Evolutionary conservation across 2,888 invertebrate species (phyloP), one percentile per base, ranked within the genome.

Genomic region (Sarcophaga subvicina): DNA sequence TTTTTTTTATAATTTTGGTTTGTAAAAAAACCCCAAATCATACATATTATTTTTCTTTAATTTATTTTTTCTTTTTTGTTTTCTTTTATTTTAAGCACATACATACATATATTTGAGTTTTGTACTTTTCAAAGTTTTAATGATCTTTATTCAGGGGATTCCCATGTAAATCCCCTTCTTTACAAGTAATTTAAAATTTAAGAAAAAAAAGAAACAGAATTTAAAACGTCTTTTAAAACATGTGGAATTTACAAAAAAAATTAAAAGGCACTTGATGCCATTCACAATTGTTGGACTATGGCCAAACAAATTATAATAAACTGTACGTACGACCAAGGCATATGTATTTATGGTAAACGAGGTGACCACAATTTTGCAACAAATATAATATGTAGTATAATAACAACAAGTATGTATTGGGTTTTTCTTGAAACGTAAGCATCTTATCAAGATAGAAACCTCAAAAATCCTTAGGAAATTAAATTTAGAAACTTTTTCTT

Each of bases 131-230:
- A 17, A 14, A 17, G 17, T 12, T 54, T 54, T 54, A 54, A 54
- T 54, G 54, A 54, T 17, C 12, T 14, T 54, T 54, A 54, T n/a
- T 54, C 22, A 45, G 81, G 81, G 81, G 76, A 81, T 45, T 76
- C 75, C 75, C 81, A 82, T 49, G 4, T 17, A 14, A 54, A 54
- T 54, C 17, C 17, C 37, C 37, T 10, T 37, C 2, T 37, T 37
- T 37, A 37, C 37, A 37, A 54, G 17, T 17, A 54, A 54, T 17
- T n/a, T n/a, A 54, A 54, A 12, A 14, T 14, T 54, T 12, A 54
- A 54, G 17, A 54, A 2, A 54, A 54, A 17, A 54, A 54, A 54
- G 17, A 54, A 54, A 54, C 4, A 54, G 17, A 14, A 54, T 54
- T 17, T 17, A 54, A 49, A 17, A 54, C 37, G 8, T 10, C 37